Conservation (phyloP, 2,888 invertebrate species). For the Ectropis crepuscularia region DNA sequence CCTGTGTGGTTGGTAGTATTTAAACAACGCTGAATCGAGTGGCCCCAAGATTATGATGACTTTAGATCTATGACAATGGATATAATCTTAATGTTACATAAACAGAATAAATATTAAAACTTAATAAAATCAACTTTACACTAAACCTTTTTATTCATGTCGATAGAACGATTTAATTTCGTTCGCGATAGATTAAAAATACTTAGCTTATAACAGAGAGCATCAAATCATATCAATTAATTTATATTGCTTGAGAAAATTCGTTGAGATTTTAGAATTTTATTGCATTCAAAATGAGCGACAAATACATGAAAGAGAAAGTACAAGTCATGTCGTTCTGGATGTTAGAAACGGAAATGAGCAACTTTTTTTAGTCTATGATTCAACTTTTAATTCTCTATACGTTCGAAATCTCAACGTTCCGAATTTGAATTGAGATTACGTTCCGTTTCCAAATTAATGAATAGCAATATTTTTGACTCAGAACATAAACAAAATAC, state of each 20-base stretch:
- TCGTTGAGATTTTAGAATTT: slow-evolving; percentile 60
- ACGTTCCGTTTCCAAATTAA: slow-evolving; percentile 38
- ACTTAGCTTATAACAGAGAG: slow-evolving; percentile 52
- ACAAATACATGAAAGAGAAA: slow-evolving; percentile 45
- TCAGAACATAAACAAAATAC: slow-evolving; percentile 55
- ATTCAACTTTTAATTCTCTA: slow-evolving; percentile 41
- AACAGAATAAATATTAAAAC: background rate
- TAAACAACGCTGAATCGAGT: slow-evolving; percentile 43
- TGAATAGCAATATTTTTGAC: slow-evolving; percentile 47
- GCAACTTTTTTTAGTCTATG: slow-evolving; percentile 47
- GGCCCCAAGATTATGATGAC: slow-evolving; percentile 44
- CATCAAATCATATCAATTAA: slow-evolving; percentile 49
- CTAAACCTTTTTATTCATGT: background rate
- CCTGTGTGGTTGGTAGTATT: slow-evolving; percentile 39
- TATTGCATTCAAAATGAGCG: slow-evolving; percentile 53
- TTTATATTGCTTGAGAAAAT: slow-evolving; percentile 75
- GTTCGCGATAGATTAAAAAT: slow-evolving; percentile 37
- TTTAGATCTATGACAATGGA: slow-evolving; percentile 17
- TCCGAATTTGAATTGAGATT: slow-evolving; percentile 2
- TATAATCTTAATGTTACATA: background rate
- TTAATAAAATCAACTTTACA: background rate
- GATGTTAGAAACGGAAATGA: slow-evolving; percentile 66
- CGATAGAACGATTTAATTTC: background rate
- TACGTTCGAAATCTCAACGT: slow-evolving; percentile 29
- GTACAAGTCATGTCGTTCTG: slow-evolving; percentile 73